Percentiles rank a stretch among this genome's conserved stretches.
phyloP scores from a whole-genome alignment of 2,797 vertebrate species.

The Channa striata region DNA sequence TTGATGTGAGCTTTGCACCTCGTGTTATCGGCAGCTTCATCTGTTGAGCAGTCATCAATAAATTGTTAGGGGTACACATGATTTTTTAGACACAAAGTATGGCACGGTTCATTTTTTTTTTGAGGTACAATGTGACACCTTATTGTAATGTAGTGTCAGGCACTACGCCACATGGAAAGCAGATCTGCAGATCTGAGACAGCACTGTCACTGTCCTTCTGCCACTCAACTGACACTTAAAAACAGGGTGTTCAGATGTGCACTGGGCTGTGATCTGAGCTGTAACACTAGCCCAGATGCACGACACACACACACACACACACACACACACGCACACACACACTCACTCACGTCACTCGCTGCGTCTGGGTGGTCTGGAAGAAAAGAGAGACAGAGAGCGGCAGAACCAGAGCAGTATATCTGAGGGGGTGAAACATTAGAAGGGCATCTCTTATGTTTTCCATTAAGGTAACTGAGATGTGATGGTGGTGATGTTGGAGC shows the following conservation, averaged over 20 bases:
- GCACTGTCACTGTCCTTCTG: constrained; percentile 61
- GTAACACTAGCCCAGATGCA: constrained; percentile 61
- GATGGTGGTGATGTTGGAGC: constrained; percentile 66
- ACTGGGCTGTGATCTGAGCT: constrained; percentile 69
- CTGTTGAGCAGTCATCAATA: constrained; percentile 46
- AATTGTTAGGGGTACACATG: constrained; percentile 17
- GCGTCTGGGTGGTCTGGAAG: constrained; percentile 67
- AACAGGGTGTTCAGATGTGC: constrained; percentile 72
- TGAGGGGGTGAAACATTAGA: constrained; percentile 68
- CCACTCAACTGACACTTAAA: constrained; percentile 71
- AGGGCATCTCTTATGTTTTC: constrained; percentile 74
- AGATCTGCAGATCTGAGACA: constrained; percentile 56
- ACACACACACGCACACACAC: constrained; percentile 32
- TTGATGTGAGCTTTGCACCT: constrained; percentile 9
- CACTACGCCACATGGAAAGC: constrained; percentile 52
- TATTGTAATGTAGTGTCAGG: constrained; percentile 58
- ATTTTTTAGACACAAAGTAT: constrained; percentile 20
- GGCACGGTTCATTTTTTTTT: constrained; percentile 1
- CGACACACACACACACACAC: constrained; percentile 45
- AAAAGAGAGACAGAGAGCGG: constrained; percentile 46
- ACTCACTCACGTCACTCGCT: constrained; percentile 37
- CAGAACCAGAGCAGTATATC: constrained; percentile 59
- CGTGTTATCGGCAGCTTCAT: constrained; percentile 40
- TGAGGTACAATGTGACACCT: constrained; percentile 38
- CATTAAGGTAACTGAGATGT: constrained; percentile 75